Evolutionary conservation across 1,140 invertebrate genomes (phyloP).

Genomic region (Danaus melanippus): DNA sequence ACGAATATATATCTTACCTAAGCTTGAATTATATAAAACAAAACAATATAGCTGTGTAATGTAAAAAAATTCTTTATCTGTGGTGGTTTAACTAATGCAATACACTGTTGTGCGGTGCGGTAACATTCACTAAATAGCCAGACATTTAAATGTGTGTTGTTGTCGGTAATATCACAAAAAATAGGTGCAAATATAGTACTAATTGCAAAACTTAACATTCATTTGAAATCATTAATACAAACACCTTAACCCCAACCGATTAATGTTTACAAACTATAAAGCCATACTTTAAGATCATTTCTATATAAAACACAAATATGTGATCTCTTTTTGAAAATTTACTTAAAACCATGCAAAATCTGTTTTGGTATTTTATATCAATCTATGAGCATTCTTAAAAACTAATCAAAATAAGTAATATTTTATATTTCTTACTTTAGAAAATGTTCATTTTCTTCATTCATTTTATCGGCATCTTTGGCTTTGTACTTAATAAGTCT

Average conservation of each 20-base stretch:
- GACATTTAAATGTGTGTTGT: too few relatives aligned
- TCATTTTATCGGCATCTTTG: conserved; percentile 94
- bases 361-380: background rate
- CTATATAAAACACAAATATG: too few relatives aligned
- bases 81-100: too few relatives aligned
- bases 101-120: too few relatives aligned
- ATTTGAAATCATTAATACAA: conserved; percentile 10
- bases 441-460: conserved; percentile 94
- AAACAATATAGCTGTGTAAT: too few relatives aligned
- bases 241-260: conserved; percentile 13
- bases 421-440: conserved; percentile 77
- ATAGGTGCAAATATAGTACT: too few relatives aligned
- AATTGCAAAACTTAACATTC: conserved; percentile 9
- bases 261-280: conserved; percentile 9
- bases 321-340: background rate
- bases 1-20: too few relatives aligned
- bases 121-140: too few relatives aligned
- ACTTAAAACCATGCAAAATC: conserved; percentile 7
- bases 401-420: background rate
- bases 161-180: too few relatives aligned
- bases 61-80: too few relatives aligned
- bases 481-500: conserved; percentile 92
- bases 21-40: too few relatives aligned
- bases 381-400: background rate
- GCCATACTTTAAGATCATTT: too few relatives aligned